Conservation (phyloP, 37 sponge, comb jelly and placozoan species). For the Cladorhizidae sp. region DNA sequence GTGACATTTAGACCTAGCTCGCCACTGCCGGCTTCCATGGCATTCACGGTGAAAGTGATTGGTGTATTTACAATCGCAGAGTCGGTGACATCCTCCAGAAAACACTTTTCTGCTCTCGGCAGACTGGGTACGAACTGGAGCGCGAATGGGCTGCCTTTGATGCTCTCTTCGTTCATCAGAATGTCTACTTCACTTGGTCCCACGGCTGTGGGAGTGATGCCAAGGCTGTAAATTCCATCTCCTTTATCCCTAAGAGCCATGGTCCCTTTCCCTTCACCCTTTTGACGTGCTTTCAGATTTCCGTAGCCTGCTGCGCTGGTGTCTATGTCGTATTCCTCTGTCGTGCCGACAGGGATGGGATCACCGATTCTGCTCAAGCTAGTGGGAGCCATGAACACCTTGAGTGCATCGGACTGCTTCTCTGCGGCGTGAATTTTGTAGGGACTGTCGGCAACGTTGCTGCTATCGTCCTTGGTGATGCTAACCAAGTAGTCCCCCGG, state of each 20-base stretch:
- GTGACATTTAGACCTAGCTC: constrained; percentile 28
- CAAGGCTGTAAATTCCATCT: constrained; percentile 33
- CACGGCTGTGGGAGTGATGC: constrained; percentile 16
- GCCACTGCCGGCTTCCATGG: constrained; percentile 32
- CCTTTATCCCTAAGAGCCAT: constrained; percentile 25
- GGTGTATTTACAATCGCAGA: constrained; percentile 23
- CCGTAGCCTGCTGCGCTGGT: constrained; percentile 71
- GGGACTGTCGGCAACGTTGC: constrained; percentile 9
- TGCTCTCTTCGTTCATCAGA: constrained; percentile 42
- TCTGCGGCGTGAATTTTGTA: constrained; percentile 33
- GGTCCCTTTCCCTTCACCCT: constrained; percentile 42
- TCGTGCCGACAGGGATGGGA: constrained; percentile 36
- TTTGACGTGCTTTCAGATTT: constrained; percentile 50
- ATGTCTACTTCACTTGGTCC: constrained; percentile 47
- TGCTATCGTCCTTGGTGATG: not conserved
- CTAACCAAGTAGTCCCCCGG: constrained; percentile 36
- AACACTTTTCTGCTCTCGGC: constrained; percentile 64
- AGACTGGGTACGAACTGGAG: constrained; percentile 18
- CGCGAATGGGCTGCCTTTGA: constrained; percentile 72
- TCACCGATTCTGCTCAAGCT: constrained; percentile 12
- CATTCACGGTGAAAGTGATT: constrained; percentile 11
- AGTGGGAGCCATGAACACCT: constrained; percentile 32
- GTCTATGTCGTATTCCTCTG: constrained; percentile 44
- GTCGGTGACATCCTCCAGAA: constrained; percentile 22
- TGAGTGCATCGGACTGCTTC: constrained; percentile 39